A percentile compares a stretch with the other conserved stretches of the same genome.
Conservation (phyloP, 2,797 vertebrate genomes). For the Erpetoichthys calabaricus region DNA sequence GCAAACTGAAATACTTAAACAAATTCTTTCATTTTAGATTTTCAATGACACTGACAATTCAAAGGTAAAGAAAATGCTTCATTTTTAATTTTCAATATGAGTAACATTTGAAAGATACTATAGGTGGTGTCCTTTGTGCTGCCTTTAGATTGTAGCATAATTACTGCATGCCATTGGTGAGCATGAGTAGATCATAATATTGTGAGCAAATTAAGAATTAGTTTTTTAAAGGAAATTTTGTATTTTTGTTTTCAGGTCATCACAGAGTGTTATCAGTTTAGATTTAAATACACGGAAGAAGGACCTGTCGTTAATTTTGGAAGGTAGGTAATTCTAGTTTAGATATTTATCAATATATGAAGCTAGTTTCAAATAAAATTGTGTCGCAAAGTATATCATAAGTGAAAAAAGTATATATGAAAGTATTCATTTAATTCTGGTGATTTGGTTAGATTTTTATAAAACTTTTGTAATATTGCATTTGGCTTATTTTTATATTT, state of each 20-base stretch:
- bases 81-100: background rate
- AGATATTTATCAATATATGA: no score
- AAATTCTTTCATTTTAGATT: constrained; percentile 51
- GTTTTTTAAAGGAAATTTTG: background rate
- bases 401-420: no score
- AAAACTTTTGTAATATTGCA: background rate
- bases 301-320: constrained; percentile 70
- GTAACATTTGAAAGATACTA: no score
- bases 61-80: constrained; percentile 52
- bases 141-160: no score
- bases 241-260: constrained; percentile 57
- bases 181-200: no score
- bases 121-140: no score
- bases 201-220: no score
- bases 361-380: no score
- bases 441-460: background rate
- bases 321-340: constrained; percentile 46
- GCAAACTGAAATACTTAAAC: constrained; percentile 7
- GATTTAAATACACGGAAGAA: constrained; percentile 65
- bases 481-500: constrained; percentile 1
- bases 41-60: constrained; percentile 71
- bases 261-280: constrained; percentile 92
- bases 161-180: no score
- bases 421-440: no score
- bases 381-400: no score